Conservation (phyloP, 1,140 invertebrate genomes). For the Heliconius hermathena region DNA sequence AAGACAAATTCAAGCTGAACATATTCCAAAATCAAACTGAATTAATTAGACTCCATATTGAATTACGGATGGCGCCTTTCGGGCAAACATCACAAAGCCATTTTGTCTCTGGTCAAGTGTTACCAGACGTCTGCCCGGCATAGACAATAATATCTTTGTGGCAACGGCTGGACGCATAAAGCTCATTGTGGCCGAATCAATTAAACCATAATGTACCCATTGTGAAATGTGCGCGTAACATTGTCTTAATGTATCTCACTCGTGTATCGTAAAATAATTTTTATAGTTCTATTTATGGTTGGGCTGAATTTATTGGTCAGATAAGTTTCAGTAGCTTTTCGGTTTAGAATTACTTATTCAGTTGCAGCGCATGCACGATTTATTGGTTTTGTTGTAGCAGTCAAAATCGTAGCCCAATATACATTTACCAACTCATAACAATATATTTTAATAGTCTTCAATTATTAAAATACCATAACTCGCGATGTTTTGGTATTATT, state of each 20-base stretch:
- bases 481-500: neutral
- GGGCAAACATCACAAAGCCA: conserved; percentile 75
- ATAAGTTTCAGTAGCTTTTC: conserved; percentile 73
- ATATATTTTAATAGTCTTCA: neutral
- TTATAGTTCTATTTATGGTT: conserved; percentile 78
- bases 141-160: conserved; percentile 79
- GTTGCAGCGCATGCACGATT: conserved; percentile 51
- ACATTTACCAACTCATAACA: neutral
- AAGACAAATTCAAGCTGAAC: conserved; percentile 35
- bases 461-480: neutral
- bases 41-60: conserved; percentile 71
- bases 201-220: conserved; percentile 77
- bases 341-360: conserved; percentile 67
- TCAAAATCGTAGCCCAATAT: conserved; percentile 47
- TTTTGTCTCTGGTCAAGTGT: conserved; percentile 81
- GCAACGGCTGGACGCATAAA: conserved; percentile 66
- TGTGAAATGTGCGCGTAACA: conserved; percentile 73
- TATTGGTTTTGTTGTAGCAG: conserved; percentile 61
- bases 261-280: conserved; percentile 77
- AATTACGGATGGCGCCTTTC: conserved; percentile 78
- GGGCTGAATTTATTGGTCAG: conserved; percentile 70
- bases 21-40: conserved; percentile 62
- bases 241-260: conserved; percentile 79
- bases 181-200: conserved; percentile 77
- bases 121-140: conserved; percentile 76